Base-by-base conservation (phyloP, 2,797 vertebrate species). In the Cryptoblepharus egeriae region DNA sequence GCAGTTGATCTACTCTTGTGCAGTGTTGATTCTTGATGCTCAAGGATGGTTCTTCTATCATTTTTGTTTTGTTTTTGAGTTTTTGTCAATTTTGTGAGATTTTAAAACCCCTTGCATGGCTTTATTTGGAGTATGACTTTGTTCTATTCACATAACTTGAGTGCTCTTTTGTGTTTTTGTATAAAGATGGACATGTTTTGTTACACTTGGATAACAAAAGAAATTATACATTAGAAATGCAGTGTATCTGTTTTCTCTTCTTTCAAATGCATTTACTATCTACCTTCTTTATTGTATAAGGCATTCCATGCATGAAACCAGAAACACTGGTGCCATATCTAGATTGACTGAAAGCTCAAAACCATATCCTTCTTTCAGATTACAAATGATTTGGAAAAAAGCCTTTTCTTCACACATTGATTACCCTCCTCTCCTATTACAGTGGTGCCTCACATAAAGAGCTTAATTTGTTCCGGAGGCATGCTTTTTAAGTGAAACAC, bases 291-390 rank as follows among this genome's bases (percentile, higher is more conserved):
- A 24, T 80, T 80, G 57, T 70, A 26, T 35, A 45, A 45, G 61
- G 60, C 28, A 72, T 73, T 78, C 61, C 82, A 83, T 65, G 70
- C 69, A 78, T 72, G 67, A 72, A 83, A 73, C 35, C 71, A 15
- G 32, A 35, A 83, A 55, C 81, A 65, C 2, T 67, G 69, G 78
- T 83, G 52, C 49, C 20, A 39, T 82, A 77, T 82, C 74, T 71
- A 16, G 26, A n/a, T n/a, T n/a, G n/a, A n/a, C n/a, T n/a, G n/a
- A 65, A 55, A 64, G 32, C 35, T 39, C 75, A 78, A 28, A 64
- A 30, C 35, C 45, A 39, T 77, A 61, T 77, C 49, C 28, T 78
- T 52, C 32, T 7, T 57, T 49, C 37, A 72, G 69, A 57, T 83
- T 67, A 72, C 49, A 83, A 67, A 83, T 73, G 35, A 73, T 83